phyloP scores from a whole-genome alignment of 2,797 vertebrate species.

The Botia almorhae region DNA sequence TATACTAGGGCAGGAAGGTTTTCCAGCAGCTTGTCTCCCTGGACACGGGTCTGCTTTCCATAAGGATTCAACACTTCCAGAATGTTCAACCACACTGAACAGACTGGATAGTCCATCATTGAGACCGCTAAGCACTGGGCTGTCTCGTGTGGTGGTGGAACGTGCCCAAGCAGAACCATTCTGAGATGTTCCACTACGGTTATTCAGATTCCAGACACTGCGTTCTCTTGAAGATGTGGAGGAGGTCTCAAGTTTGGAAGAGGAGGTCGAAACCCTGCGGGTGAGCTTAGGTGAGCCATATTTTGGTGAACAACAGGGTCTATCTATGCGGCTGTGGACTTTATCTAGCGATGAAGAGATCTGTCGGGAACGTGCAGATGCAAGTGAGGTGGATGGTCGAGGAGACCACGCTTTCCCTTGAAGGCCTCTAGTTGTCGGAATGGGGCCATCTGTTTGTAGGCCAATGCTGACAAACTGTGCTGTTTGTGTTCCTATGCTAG shows the following conservation, averaged over 20 bases:
- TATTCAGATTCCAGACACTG: constrained; percentile 94
- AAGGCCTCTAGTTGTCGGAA: constrained; percentile 69
- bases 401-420: constrained; percentile 93
- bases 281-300: constrained; percentile 96
- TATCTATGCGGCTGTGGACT: constrained; percentile 92
- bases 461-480: constrained; percentile 87
- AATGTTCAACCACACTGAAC: constrained; percentile 94
- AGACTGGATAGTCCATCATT: constrained; percentile 95
- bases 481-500: constrained; percentile 89
- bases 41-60: constrained; percentile 84
- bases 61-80: constrained; percentile 91
- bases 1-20: constrained; percentile 65
- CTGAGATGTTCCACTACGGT: constrained; percentile 81
- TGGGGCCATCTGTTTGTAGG: constrained; percentile 88
- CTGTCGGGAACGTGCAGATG: constrained; percentile 90
- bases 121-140: constrained; percentile 92
- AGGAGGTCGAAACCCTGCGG: constrained; percentile 85
- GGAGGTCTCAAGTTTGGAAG: constrained; percentile 87
- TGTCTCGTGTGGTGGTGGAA: constrained; percentile 97
- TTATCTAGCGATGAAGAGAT: constrained; percentile 97
- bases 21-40: constrained; percentile 73
- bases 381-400: constrained; percentile 84
- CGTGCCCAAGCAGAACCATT: constrained; percentile 97
- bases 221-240: constrained; percentile 84
- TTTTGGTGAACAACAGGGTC: constrained; percentile 96